Base-by-base conservation (phyloP, 1,140 invertebrate species). In the Pogonognathellus flavescens region DNA sequence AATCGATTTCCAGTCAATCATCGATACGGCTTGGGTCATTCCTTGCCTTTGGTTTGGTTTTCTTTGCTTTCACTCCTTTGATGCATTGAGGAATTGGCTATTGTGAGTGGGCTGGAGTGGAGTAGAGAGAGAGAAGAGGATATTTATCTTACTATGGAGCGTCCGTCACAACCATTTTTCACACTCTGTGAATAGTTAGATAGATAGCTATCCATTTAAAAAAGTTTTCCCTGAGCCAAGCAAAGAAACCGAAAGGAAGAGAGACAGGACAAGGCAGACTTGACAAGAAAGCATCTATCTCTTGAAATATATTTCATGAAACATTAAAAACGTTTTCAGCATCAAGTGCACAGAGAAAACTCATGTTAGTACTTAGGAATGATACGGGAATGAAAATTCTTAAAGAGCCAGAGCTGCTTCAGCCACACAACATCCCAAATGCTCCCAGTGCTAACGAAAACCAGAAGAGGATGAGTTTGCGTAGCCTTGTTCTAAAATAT, bases 401-500 rank as follows among this genome's bases (percentile, higher is more conserved):
- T 76, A 31, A 50, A 76, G 70, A 76, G 70, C n/a, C 31, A 76
- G 25, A 41, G 70, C 70, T 76, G 41, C 31, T 16, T 76, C 70
- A 49, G 31, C 70, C 31, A 84, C 53, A 84, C 53, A 80, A 80
- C 70, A 80, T 80, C 49, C 57, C 52, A 84, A 72, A 80, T 70
- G 49, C 13, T 66, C 22, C 55, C 85, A 55, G 72, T 22, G 55
- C 22, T 20, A 81, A 81, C 18, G 80, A 62, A 82, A 82, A 55
- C 20, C 22, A 25, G 83, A 83, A 72, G 41, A 87, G 80, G 86
- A 85, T 87, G 86, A 87, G 86, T 87, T 87, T 87, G 86, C 86
- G 86, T 87, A 85, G 83, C 86, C 86, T 84, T 86, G 86, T 84
- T 83, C 84, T 76, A 81, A 87, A 87, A 80, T 87, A 87, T 87